These are phyloP conservation scores for Tribolium castaneum DNA, from an alignment of 1,140 invertebrate genomes.

Conservation along the genomic window DNA sequence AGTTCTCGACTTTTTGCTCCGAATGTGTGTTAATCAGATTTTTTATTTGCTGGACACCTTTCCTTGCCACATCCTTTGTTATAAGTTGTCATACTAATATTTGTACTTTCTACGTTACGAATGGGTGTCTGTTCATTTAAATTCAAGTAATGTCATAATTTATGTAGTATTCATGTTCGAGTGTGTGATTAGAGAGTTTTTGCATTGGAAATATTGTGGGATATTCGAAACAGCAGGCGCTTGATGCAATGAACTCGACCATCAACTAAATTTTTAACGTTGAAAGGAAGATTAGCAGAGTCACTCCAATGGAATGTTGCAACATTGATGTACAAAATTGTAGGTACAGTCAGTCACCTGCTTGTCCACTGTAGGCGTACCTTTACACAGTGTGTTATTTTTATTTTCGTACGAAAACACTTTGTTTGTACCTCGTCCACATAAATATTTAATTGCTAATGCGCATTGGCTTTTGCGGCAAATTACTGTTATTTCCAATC, in stretches of 20 bases:
- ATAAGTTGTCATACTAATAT: too few relatives aligned
- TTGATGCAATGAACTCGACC: neutral
- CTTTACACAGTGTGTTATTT: slow-evolving; percentile 31
- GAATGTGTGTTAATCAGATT: too few relatives aligned
- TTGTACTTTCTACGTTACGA: too few relatives aligned
- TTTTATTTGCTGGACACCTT: too few relatives aligned
- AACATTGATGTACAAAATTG: slow-evolving; percentile 22
- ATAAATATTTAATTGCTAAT: slow-evolving; percentile 55
- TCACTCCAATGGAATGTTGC: neutral
- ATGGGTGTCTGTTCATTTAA: too few relatives aligned
- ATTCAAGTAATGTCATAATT: too few relatives aligned
- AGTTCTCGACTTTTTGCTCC: too few relatives aligned
- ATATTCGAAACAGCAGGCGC: neutral
- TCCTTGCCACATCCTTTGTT: too few relatives aligned
- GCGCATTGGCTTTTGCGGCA: slow-evolving; percentile 53
- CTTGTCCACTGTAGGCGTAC: neutral
- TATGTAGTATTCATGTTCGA: too few relatives aligned
- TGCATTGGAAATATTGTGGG: neutral
- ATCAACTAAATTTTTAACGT: neutral
- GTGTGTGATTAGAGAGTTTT: too few relatives aligned
- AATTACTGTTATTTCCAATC: slow-evolving; percentile 55
- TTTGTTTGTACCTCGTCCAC: slow-evolving; percentile 41
- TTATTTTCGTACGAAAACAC: slow-evolving; percentile 41
- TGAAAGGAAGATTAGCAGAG: slow-evolving; percentile 3
- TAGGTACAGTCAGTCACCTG: neutral